Base-by-base conservation (phyloP, 2,113 vertebrate species). In the Clinocottus analis region DNA sequence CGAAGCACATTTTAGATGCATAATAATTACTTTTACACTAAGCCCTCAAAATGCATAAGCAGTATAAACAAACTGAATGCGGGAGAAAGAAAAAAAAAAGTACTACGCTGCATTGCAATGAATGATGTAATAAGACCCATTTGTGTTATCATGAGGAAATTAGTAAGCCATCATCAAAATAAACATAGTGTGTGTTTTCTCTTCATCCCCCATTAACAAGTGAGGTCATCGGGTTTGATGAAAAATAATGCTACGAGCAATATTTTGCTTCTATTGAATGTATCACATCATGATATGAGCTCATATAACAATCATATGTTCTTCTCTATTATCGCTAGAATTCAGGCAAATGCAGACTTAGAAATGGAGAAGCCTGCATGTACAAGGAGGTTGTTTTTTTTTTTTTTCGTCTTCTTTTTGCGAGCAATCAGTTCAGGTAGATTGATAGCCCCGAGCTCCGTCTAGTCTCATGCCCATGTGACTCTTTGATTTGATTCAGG, bases 401-500 rank as follows among this genome's bases (percentile, higher is more conserved):
- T 69, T 75, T 70, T 56, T 55, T 31, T 31, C 29, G 2, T 4
- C 29, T 31, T 31, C 29, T 31, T 31, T 31, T 27, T 27, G 14
- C 71, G 49, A 66, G 71, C 79, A 80, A 74, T 79, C 76, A 86
- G 67, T 83, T 83, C 89, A 89, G 81, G 87, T 86, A 81, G 87
- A 82, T 65, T 63, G 79, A 91, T 82, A 83, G 85, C 83, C 89
- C 55, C 63, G 3, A 89, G 86, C 84, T 82, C 43, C 58, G 78
- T 89, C 75, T 37, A 58, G 78, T 74, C 72, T 75, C 75, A 56
- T 67, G 67, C 82, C 72, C 77, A 85, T 80, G 88, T 87, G 83
- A 87, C 87, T 89, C 61, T 74, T 43, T 91, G 81, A 93, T 93
- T 93, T 75, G 81, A 93, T 91, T 91, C 80, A 62, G 87, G 60